Evolutionary conservation across 2,888 invertebrate genomes (phyloP).

Genomic region (Lasioglossum marginatum): DNA sequence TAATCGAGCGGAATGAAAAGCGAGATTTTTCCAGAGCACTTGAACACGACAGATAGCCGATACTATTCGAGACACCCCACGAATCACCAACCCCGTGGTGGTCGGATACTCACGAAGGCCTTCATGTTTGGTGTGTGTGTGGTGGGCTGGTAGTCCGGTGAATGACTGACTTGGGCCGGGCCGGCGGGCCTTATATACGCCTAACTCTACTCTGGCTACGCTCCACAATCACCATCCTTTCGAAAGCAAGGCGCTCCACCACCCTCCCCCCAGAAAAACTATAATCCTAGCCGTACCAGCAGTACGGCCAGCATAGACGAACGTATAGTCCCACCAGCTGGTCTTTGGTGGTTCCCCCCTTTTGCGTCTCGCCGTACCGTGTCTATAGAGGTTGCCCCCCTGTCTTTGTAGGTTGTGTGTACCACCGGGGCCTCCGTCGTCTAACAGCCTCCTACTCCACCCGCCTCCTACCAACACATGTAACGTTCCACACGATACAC

Average conservation of each 20-base stretch:
- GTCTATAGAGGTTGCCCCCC: slow-evolving; percentile 44
- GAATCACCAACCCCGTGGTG: slow-evolving; percentile 67
- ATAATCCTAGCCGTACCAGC: slow-evolving; percentile 79
- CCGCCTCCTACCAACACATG: slow-evolving; percentile 54
- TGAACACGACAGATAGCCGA: not conserved
- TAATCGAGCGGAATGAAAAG: not conserved
- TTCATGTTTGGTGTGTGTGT: slow-evolving; percentile 84
- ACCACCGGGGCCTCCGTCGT: slow-evolving; percentile 52
- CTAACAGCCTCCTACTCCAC: slow-evolving; percentile 69
- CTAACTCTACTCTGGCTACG: slow-evolving; percentile 83
- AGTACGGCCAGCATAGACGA: slow-evolving; percentile 44
- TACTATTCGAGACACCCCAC: slow-evolving; percentile 53
- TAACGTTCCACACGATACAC: not conserved
- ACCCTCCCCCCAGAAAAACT: slow-evolving; percentile 81
- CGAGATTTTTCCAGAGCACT: not conserved
- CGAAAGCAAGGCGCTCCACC: slow-evolving; percentile 82
- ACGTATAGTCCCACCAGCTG: slow-evolving; percentile 63
- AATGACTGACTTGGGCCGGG: slow-evolving; percentile 85
- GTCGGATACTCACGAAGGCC: slow-evolving; percentile 84
- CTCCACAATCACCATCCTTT: slow-evolving; percentile 85
- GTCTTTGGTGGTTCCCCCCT: slow-evolving; percentile 56
- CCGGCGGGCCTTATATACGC: slow-evolving; percentile 84
- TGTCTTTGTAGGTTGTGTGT: slow-evolving; percentile 52
- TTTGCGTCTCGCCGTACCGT: slow-evolving; percentile 14
- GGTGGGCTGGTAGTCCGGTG: slow-evolving; percentile 84